Conservation (phyloP, 2,888 invertebrate genomes). For the Tetanocera ferruginea region DNA sequence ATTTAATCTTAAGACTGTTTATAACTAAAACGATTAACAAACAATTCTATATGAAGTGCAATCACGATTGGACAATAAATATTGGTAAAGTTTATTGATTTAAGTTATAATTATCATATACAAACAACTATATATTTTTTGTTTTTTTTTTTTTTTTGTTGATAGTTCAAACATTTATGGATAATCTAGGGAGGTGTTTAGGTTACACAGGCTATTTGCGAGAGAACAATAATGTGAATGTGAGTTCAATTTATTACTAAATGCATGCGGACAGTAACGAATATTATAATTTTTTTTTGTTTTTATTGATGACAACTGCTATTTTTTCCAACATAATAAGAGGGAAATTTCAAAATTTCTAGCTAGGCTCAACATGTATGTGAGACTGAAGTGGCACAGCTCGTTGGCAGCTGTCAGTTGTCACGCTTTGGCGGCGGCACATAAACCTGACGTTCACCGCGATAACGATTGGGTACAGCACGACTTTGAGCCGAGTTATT, state of each 20-base stretch:
- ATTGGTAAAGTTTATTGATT: constrained; percentile 32
- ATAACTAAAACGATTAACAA: background rate
- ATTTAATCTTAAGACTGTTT: too few species aligned
- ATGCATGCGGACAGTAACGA: background rate
- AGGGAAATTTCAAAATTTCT: too few species aligned
- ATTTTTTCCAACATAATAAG: background rate
- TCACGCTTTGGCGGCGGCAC: constrained; percentile 70
- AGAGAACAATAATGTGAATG: background rate
- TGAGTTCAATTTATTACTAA: background rate
- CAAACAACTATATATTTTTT: background rate
- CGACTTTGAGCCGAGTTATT: constrained; percentile 23
- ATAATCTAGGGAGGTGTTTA: constrained; percentile 2
- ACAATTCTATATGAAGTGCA: background rate
- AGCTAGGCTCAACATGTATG: too few species aligned
- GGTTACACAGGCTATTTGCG: background rate
- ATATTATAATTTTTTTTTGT: background rate
- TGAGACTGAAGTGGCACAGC: too few species aligned
- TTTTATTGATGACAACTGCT: background rate
- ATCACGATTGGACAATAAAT: background rate
- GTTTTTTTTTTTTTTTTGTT: constrained; percentile 9
- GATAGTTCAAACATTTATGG: constrained; percentile 28
- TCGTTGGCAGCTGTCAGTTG: constrained; percentile 50
- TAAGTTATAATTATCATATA: constrained; percentile 26
- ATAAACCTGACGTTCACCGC: constrained; percentile 69
- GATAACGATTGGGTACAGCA: constrained; percentile 59